These are phyloP conservation scores for Brevimyrus niger DNA, from an alignment of 2,113 vertebrate genomes.

Conservation along the genomic window DNA sequence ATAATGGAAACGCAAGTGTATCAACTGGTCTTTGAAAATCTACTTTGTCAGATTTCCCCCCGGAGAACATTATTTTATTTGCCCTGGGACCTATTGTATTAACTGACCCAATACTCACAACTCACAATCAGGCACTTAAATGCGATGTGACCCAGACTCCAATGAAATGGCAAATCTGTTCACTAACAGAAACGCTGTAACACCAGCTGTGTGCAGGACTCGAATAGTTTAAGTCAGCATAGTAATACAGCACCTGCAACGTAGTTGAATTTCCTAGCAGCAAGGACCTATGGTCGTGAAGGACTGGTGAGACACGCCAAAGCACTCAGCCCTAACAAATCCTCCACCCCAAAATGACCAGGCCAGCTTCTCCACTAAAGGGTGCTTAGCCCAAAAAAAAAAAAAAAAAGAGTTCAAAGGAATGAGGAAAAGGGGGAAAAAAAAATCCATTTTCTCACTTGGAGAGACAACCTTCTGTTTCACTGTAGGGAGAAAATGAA, in stretches of 20 bases:
- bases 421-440: not conserved
- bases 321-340: not conserved
- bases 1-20: not conserved
- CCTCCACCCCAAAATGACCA: not conserved
- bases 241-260: slow-evolving; percentile 14
- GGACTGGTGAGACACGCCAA: not conserved
- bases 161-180: not conserved
- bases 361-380: not conserved
- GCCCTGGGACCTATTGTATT: not conserved
- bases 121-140: not conserved
- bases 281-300: not conserved
- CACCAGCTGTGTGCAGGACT: not conserved
- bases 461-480: not conserved
- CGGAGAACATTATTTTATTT: not conserved
- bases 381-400: slow-evolving; percentile 1
- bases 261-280: slow-evolving; percentile 22
- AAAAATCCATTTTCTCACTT: not conserved
- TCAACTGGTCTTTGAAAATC: not conserved
- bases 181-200: not conserved
- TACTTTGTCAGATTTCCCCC: not conserved
- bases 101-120: not conserved
- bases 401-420: not conserved
- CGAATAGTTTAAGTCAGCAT: not conserved
- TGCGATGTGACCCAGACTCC: not conserved
- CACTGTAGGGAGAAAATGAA: not conserved